Evolutionary conservation across 2,888 invertebrate species (phyloP).

Genomic region (Hipparchia semele): DNA sequence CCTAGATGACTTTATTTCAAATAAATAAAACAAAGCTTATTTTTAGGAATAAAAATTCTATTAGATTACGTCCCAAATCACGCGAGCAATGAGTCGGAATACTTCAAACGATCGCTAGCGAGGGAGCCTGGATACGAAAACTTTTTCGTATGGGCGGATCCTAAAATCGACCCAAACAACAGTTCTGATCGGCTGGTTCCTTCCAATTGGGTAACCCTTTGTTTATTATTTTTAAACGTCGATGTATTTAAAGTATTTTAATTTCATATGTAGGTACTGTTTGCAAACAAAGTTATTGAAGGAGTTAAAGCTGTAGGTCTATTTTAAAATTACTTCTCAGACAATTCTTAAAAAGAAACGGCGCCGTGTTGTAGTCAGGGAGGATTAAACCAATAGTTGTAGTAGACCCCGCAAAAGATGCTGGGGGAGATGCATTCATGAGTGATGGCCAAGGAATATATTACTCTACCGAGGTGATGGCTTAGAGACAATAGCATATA

Average conservation of each 20-base stretch:
- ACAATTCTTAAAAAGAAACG: no score
- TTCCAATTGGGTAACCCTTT: slow-evolving; percentile 69
- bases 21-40: background rate
- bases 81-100: slow-evolving; percentile 88
- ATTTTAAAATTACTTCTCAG: no score
- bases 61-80: slow-evolving; percentile 86
- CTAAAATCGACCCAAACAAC: slow-evolving; percentile 61
- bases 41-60: slow-evolving; percentile 70
- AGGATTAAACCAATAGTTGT: no score
- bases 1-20: background rate
- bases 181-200: slow-evolving; percentile 54
- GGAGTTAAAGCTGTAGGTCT: background rate
- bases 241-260: no score
- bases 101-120: slow-evolving; percentile 88
- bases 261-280: background rate
- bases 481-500: no score
- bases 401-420: no score
- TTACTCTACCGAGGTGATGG: no score
- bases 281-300: background rate
- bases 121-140: slow-evolving; percentile 85
- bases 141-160: slow-evolving; percentile 84
- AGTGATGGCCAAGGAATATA: no score
- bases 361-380: no score
- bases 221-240: background rate
- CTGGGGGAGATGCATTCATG: no score